A percentile compares a stretch with the other conserved stretches of the same genome.
Evolutionary conservation across 1,140 invertebrate genomes (phyloP).

Genomic region (Papilio xuthus): DNA sequence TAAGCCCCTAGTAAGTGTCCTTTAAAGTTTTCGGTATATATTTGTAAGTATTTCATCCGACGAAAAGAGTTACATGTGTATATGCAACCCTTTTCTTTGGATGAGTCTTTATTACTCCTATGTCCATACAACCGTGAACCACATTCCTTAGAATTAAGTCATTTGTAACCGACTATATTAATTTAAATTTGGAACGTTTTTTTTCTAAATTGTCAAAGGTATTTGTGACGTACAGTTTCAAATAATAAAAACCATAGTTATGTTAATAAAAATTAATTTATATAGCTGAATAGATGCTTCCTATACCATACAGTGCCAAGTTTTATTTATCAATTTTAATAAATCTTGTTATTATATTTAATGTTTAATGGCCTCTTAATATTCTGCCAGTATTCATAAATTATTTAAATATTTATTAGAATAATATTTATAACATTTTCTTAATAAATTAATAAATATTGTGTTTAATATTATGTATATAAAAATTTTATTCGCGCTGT

Average conservation of each 20-base stretch:
- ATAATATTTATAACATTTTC: constrained; percentile 41
- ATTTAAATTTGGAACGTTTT: constrained; percentile 28
- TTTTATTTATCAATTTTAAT: constrained; percentile 37
- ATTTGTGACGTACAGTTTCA: not conserved
- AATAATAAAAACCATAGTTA: constrained; percentile 21
- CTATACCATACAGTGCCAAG: constrained; percentile 49
- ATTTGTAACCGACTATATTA: constrained; percentile 45
- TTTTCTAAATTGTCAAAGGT: constrained; percentile 9
- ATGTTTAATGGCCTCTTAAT: constrained; percentile 33
- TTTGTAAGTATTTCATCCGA: constrained; percentile 44
- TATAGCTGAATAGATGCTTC: constrained; percentile 44
- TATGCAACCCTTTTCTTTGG: not conserved
- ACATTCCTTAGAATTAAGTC: constrained; percentile 79
- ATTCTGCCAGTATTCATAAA: constrained; percentile 36
- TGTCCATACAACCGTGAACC: constrained; percentile 55
- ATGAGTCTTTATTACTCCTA: constrained; percentile 41
- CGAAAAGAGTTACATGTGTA: not conserved
- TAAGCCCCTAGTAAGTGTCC: constrained; percentile 72
- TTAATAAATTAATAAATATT: constrained; percentile 39
- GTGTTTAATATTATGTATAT: constrained; percentile 32
- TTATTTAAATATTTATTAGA: constrained; percentile 40
- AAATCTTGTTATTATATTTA: constrained; percentile 40
- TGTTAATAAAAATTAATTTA: constrained; percentile 33
- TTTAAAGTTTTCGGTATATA: constrained; percentile 57
- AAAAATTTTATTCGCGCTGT: constrained; percentile 20